Conservation (phyloP, 53 echinoderm and acorn worm species). For the Stichopus horrens region DNA sequence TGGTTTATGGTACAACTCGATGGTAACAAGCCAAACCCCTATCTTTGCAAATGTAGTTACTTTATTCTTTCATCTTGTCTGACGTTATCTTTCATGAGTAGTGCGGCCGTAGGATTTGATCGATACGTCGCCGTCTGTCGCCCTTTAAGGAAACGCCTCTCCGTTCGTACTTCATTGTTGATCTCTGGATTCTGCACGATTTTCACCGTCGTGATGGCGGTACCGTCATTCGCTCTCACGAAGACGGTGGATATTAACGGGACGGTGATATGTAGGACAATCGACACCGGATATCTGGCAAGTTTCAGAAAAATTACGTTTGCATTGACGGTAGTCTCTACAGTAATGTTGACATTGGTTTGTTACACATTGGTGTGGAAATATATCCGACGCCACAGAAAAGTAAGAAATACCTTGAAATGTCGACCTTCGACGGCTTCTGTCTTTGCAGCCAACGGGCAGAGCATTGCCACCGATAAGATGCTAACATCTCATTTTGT, state of each 20-base stretch:
- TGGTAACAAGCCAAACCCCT: background rate
- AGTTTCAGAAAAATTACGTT: background rate
- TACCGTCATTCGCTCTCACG: background rate
- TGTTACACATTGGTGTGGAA: slow-evolving; percentile 1
- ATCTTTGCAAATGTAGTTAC: background rate
- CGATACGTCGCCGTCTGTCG: slow-evolving; percentile 26
- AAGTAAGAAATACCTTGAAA: background rate
- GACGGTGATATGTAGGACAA: background rate
- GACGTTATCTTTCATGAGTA: background rate
- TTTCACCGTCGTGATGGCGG: background rate
- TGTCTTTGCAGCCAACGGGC: background rate
- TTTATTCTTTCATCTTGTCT: background rate
- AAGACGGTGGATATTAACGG: background rate
- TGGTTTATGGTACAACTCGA: background rate
- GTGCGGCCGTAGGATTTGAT: slow-evolving; percentile 11
- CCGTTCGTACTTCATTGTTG: background rate
- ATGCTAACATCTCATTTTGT: background rate
- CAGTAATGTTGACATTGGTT: background rate
- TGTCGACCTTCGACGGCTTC: background rate
- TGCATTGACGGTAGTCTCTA: background rate
- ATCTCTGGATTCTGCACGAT: slow-evolving; percentile 9
- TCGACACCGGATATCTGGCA: background rate
- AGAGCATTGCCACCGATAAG: background rate
- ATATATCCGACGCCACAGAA: background rate
- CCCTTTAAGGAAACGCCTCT: background rate